Evolutionary conservation across 2,888 invertebrate species (phyloP), one percentile per base, ranked within the genome.

Genomic region (Tetragonisca angustula): DNA sequence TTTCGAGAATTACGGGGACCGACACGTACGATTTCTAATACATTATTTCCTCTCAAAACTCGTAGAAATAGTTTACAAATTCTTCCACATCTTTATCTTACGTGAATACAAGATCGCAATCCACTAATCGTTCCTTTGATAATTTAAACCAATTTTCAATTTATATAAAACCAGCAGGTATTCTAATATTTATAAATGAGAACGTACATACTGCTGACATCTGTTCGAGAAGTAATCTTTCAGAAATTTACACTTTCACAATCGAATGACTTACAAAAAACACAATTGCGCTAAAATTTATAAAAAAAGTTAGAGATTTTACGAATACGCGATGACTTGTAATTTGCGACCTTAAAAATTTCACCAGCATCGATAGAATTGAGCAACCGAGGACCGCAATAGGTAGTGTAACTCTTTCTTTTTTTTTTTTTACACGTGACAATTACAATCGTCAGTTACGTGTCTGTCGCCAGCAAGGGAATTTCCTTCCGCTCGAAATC

Each of bases 401-500:
- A 4, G 32, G n/a, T 2, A 43, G n/a, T n/a, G 5, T n/a, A 59
- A 59, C 13, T 5, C 13, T 43, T 43, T 43, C 9, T 9, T 43
- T 43, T 43, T 43, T 36, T 36, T 36, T 56, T 24, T 56, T 15
- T 59, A 15, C n/a, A n/a, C 56, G 5, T n/a, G 15, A 56, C n/a
- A n/a, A n/a, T 56, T n/a, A 56, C 56, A n/a, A n/a, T n/a, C 15
- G n/a, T n/a, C 56, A 0, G 13, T 5, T 56, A 56, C n/a, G 56
- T n/a, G n/a, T n/a, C 56, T 2, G 15, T 56, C 56, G 21, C 13
- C 19, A 32, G 19, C 6, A 56, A 68, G 83, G 71, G 72, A 76
- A 83, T 72, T 36, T 36, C 76, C 76, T 82, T 83, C 83, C 72
- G 83, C 62, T 72, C 76, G 80, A 68, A 52, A 65, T 32, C 56